phyloP scores from a whole-genome alignment of 2,113 vertebrate species.

The Cynopterus brachyotis region DNA sequence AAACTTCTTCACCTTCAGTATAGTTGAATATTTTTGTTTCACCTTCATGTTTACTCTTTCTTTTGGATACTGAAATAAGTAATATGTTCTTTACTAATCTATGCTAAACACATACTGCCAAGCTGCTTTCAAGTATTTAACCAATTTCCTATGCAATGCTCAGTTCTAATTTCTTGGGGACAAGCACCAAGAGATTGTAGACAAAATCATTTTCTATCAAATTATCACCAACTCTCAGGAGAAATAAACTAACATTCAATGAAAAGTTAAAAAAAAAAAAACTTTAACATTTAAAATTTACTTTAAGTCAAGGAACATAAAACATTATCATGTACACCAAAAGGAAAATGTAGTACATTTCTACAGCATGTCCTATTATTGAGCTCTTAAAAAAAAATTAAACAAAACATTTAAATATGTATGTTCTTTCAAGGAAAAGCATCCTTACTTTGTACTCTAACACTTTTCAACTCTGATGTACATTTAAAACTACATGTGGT shows the following conservation, averaged over 20 bases:
- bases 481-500: not conserved
- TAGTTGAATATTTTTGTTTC: slow-evolving; percentile 6
- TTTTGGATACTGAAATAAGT: slow-evolving; percentile 31
- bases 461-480: not conserved
- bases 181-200: not conserved
- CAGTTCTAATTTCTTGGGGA: not conserved
- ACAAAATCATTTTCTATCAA: not conserved
- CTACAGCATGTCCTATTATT: not conserved
- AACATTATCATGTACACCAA: not conserved
- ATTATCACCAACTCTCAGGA: not conserved
- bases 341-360: not conserved
- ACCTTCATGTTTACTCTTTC: slow-evolving; percentile 16
- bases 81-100: slow-evolving; percentile 29
- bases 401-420: not conserved
- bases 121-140: slow-evolving; percentile 5
- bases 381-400: not conserved
- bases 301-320: not conserved
- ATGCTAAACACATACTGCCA: not conserved
- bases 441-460: not conserved
- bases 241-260: not conserved
- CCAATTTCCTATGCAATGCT: not conserved
- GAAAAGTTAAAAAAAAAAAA: not conserved
- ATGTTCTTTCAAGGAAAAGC: not conserved
- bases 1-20: not conserved
- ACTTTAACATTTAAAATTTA: not conserved